These are phyloP conservation scores for Chrysomela aeneicollis DNA, from an alignment of 2,888 invertebrate species.

Conservation along the genomic window DNA sequence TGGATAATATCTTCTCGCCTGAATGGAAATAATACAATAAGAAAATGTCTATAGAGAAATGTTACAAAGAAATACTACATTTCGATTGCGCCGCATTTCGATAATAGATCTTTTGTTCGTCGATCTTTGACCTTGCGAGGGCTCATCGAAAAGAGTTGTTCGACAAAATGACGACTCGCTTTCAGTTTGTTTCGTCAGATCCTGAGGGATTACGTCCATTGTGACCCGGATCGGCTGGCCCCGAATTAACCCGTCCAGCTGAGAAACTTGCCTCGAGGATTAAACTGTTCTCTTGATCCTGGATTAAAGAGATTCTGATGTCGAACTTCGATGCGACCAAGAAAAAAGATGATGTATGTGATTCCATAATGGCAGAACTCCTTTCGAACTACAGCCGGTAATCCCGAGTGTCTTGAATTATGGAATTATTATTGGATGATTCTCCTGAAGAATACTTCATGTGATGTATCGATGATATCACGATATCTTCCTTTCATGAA, in stretches of 20 bases:
- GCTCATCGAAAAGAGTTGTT: slow-evolving; percentile 54
- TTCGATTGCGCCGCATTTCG: background rate
- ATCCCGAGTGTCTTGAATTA: background rate
- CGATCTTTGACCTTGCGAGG: slow-evolving; percentile 47
- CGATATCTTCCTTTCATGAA: too few species aligned
- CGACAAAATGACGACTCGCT: slow-evolving; percentile 55
- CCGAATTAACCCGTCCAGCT: slow-evolving; percentile 57
- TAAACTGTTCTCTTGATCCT: slow-evolving; percentile 57
- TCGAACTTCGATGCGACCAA: slow-evolving; percentile 51
- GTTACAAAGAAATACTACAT: background rate
- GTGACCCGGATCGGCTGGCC: slow-evolving; percentile 54
- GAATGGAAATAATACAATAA: too few species aligned
- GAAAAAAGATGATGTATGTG: slow-evolving; percentile 45
- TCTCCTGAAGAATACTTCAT: background rate
- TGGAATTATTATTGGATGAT: background rate
- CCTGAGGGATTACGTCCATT: slow-evolving; percentile 58
- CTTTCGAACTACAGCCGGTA: background rate
- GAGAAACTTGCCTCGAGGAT: slow-evolving; percentile 58
- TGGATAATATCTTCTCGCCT: too few species aligned
- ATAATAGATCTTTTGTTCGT: slow-evolving; percentile 38
- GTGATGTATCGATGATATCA: background rate
- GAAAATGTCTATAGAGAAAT: too few species aligned
- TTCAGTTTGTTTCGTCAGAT: slow-evolving; percentile 58
- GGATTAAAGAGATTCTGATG: slow-evolving; percentile 57
- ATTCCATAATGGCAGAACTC: background rate